A percentile compares a stretch with the other conserved stretches of the same genome.
These are phyloP conservation scores for Eciton burchellii DNA, from an alignment of 1,140 invertebrate genomes.

Conservation along the genomic window DNA sequence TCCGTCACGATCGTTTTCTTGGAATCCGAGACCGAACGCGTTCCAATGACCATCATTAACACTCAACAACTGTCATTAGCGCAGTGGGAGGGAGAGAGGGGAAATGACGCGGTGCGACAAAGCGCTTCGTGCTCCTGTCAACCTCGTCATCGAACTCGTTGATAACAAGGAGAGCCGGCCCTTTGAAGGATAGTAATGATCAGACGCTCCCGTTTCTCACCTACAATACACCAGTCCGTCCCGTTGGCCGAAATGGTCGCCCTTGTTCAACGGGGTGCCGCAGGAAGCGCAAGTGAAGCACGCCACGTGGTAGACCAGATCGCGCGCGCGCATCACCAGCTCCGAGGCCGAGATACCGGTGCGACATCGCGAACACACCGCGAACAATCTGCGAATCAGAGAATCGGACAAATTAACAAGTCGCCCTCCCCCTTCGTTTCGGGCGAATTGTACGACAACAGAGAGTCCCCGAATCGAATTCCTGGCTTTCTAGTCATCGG, in stretches of 20 bases:
- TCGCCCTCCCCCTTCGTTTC: too few relatives aligned
- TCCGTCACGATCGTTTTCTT: constrained; percentile 19
- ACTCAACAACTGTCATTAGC: constrained; percentile 42
- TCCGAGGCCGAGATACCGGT: constrained; percentile 95
- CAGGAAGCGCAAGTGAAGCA: constrained; percentile 97
- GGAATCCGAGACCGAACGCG: constrained; percentile 26
- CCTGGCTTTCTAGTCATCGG: not conserved
- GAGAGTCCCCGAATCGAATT: too few relatives aligned
- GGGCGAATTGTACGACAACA: not conserved
- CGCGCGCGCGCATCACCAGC: constrained; percentile 95
- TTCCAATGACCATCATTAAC: constrained; percentile 45
- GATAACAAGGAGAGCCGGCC: constrained; percentile 74
- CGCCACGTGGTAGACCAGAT: constrained; percentile 95
- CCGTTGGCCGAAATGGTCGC: constrained; percentile 96
- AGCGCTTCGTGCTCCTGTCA: constrained; percentile 70
- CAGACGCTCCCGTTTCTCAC: constrained; percentile 80
- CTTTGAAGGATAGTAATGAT: constrained; percentile 72
- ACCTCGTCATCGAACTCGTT: constrained; percentile 76
- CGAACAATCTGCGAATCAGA: constrained; percentile 88
- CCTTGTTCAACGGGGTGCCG: constrained; percentile 90
- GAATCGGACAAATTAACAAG: not conserved
- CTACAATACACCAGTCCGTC: constrained; percentile 92
- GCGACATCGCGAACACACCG: constrained; percentile 93
- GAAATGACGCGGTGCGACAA: constrained; percentile 55
- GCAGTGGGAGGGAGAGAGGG: not conserved